phyloP scores from a whole-genome alignment of 2,113 vertebrate genomes.

The Hyaena hyaena region DNA sequence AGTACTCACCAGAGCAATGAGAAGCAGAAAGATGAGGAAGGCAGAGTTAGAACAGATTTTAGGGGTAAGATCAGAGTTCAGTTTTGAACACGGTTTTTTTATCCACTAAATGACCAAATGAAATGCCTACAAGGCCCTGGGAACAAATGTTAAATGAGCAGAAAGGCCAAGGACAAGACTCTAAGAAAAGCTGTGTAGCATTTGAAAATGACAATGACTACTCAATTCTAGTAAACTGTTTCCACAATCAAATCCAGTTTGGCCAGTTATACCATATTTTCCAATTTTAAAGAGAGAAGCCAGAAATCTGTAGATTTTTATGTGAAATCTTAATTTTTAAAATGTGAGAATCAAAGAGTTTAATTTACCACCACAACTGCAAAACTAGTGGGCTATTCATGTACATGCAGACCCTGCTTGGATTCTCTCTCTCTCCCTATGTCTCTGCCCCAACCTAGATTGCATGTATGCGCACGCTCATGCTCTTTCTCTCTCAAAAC shows the following conservation, averaged over 20 bases:
- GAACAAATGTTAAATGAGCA: not conserved
- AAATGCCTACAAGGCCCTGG: not conserved
- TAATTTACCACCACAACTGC: not conserved
- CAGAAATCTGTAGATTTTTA: not conserved
- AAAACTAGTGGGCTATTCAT: not conserved
- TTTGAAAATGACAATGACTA: not conserved
- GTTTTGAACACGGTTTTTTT: not conserved
- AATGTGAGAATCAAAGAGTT: not conserved
- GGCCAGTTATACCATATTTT: not conserved
- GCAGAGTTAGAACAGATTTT: not conserved
- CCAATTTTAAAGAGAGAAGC: not conserved
- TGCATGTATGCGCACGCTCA: not conserved
- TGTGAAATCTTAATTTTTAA: not conserved
- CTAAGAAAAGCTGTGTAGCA: not conserved
- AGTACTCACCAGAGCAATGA: not conserved
- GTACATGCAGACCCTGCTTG: too few species aligned
- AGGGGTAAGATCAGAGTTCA: not conserved
- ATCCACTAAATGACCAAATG: not conserved
- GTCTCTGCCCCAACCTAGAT: too few species aligned
- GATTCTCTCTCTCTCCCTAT: not conserved
- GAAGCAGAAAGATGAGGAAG: not conserved
- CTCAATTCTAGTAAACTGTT: not conserved
- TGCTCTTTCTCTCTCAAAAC: not conserved
- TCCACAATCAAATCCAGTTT: not conserved
- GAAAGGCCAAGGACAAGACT: not conserved